Percentiles rank a stretch among this genome's conserved stretches.
phyloP scores from a whole-genome alignment of 2,113 vertebrate species.

The Equus quagga region DNA sequence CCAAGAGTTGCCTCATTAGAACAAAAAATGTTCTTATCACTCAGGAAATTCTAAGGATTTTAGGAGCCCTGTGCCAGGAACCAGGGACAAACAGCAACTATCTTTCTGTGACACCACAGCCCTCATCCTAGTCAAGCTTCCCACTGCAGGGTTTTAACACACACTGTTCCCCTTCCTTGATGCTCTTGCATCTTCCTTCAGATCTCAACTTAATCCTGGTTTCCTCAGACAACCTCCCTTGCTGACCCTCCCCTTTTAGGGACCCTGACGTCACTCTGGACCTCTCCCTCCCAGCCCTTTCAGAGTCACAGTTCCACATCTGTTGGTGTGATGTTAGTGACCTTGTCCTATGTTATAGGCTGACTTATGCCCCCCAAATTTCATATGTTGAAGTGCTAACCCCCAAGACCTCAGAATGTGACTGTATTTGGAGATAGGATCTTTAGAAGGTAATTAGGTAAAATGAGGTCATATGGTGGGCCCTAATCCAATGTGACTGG shows the following conservation, averaged over 20 bases:
- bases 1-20: neutral
- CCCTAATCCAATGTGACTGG: neutral
- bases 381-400: neutral
- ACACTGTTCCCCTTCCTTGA: neutral
- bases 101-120: neutral
- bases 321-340: neutral
- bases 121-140: accelerated
- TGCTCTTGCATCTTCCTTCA: neutral
- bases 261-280: neutral
- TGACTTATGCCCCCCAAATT: neutral
- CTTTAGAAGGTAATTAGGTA: neutral
- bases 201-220: too few relatives aligned
- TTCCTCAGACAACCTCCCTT: neutral
- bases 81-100: neutral
- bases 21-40: neutral
- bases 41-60: neutral
- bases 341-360: neutral
- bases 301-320: neutral
- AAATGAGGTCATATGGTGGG: neutral
- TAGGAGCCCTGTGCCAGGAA: neutral
- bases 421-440: neutral
- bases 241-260: neutral
- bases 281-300: neutral
- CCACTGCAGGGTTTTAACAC: too few relatives aligned
- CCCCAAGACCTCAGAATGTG: neutral